A percentile compares a stretch with the other conserved stretches of the same genome.
Evolutionary conservation across 2,888 invertebrate genomes (phyloP).

Genomic region (Drosophila suboccidentalis): DNA sequence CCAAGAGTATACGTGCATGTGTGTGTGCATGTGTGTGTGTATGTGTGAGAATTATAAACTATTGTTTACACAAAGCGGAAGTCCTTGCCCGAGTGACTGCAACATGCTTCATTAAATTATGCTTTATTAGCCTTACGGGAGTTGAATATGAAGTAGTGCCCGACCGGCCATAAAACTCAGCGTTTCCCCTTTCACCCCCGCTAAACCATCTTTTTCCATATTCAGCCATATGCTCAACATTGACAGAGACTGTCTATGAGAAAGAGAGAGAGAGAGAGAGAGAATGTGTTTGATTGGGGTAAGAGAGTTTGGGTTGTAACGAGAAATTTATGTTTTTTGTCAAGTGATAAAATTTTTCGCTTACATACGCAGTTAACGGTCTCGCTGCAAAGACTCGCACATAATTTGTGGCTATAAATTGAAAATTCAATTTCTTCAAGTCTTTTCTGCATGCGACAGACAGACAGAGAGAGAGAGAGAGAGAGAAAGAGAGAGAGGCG

Average conservation of each 20-base stretch:
- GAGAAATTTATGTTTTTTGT: slow-evolving; percentile 82
- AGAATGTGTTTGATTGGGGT: slow-evolving; percentile 40
- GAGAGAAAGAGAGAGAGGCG: background rate
- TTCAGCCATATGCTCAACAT: slow-evolving; percentile 42
- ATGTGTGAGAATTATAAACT: slow-evolving; percentile 78
- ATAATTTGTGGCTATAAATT: slow-evolving; percentile 81
- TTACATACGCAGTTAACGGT: slow-evolving; percentile 77
- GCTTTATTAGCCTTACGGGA: slow-evolving; percentile 83
- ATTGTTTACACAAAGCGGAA: slow-evolving; percentile 82
- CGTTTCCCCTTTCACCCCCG: slow-evolving; percentile 20
- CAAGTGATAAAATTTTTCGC: slow-evolving; percentile 83
- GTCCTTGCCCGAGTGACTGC: slow-evolving; percentile 70
- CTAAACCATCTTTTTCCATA: slow-evolving; percentile 4
- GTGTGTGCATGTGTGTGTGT: slow-evolving; percentile 24
- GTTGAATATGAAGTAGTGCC: slow-evolving; percentile 80
- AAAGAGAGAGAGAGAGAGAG: background rate
- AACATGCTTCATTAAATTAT: slow-evolving; percentile 83
- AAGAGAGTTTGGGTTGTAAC: slow-evolving; percentile 38
- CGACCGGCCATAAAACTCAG: slow-evolving; percentile 63
- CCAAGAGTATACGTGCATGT: slow-evolving; percentile 7
- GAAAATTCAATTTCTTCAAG: slow-evolving; percentile 81
- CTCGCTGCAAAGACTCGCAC: slow-evolving; percentile 39
- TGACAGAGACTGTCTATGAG: slow-evolving; percentile 9
- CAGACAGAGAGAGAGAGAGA: background rate
- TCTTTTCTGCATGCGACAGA: slow-evolving; percentile 23